These are phyloP conservation scores for Pituophis catenifer DNA, from an alignment of 2,113 vertebrate species.

Conservation along the genomic window DNA sequence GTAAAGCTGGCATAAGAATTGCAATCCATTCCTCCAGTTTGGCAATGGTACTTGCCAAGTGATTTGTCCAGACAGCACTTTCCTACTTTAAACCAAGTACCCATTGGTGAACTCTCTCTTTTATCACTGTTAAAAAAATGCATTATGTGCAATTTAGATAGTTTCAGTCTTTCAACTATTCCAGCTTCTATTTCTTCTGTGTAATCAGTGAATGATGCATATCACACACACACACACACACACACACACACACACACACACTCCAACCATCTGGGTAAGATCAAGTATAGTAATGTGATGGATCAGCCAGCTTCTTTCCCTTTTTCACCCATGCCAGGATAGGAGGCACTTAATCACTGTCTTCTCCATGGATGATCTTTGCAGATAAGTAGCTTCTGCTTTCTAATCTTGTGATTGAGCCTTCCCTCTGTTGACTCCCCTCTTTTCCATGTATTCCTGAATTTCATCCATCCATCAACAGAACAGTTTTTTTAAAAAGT, in stretches of 20 bases:
- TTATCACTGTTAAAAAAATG: not conserved
- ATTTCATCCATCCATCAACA: not conserved
- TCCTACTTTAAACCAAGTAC: not conserved
- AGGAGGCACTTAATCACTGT: not conserved
- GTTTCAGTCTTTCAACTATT: not conserved
- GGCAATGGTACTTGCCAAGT: not conserved
- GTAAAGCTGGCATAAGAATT: not conserved
- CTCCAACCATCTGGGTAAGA: not conserved
- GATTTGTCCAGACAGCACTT: not conserved
- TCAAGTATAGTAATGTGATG: not conserved
- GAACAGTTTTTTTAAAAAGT: not conserved
- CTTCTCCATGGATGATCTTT: not conserved
- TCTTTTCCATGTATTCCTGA: not conserved
- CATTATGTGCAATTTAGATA: not conserved
- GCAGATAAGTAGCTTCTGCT: not conserved
- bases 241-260: no score
- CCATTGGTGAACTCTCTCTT: not conserved
- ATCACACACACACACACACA: not conserved
- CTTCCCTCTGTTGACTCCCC: not conserved
- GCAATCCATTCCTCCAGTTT: not conserved
- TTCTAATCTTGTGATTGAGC: not conserved
- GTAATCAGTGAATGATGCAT: not conserved
- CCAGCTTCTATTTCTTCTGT: not conserved
- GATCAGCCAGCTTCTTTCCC: not conserved
- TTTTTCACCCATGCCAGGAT: not conserved